Percentiles rank a stretch among this genome's conserved stretches.
These are phyloP conservation scores for Argentina silus DNA, from an alignment of 2,797 vertebrate genomes.

Conservation along the genomic window DNA sequence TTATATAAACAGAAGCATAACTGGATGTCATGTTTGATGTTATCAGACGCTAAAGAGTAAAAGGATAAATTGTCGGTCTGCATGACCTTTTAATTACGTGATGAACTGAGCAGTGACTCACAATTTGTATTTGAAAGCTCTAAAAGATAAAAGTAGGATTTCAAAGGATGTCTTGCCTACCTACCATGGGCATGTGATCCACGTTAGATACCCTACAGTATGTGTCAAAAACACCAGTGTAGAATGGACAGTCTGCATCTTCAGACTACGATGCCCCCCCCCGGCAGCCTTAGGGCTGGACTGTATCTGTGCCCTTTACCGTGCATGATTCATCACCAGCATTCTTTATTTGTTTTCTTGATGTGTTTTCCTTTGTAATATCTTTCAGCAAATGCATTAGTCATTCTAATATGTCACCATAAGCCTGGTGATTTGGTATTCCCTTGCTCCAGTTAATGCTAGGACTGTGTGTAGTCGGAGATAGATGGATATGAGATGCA, in stretches of 20 bases:
- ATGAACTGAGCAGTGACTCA: conserved; percentile 16
- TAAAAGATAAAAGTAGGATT: conserved; percentile 39
- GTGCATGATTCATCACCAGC: conserved; percentile 31
- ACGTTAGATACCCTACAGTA: conserved; percentile 10
- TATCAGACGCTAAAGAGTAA: background rate
- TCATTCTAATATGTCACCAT: conserved; percentile 38
- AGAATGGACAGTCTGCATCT: too few species aligned
- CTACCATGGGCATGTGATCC: conserved; percentile 18
- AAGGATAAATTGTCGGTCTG: background rate
- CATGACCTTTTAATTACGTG: conserved; percentile 23
- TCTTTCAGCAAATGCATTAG: conserved; percentile 28
- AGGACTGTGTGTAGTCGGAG: conserved; percentile 26
- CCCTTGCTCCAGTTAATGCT: conserved; percentile 20
- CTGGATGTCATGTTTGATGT: too few species aligned
- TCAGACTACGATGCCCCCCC: background rate
- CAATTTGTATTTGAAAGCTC: conserved; percentile 20
- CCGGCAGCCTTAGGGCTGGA: conserved; percentile 12
- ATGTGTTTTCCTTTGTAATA: conserved; percentile 14
- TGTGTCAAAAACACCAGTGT: too few species aligned
- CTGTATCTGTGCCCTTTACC: background rate
- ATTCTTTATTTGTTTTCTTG: conserved; percentile 28
- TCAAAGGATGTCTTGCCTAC: conserved; percentile 8
- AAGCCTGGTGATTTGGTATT: conserved; percentile 20
- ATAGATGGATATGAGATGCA: conserved; percentile 28
- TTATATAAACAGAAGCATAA: background rate